These are phyloP conservation scores for Pogonocherus hispidulus DNA, from an alignment of 2,888 invertebrate genomes.

Conservation along the genomic window DNA sequence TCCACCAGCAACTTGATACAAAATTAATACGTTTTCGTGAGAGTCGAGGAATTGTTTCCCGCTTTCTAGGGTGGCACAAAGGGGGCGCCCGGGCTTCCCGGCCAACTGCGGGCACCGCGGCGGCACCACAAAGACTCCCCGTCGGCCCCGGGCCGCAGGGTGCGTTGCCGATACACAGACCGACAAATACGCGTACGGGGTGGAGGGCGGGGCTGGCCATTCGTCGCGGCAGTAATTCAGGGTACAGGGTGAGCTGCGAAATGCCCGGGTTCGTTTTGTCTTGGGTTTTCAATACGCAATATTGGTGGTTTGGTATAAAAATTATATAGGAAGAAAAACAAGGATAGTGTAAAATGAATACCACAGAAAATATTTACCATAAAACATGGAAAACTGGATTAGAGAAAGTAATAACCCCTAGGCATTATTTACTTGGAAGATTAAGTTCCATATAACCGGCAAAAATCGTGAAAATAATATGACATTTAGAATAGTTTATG, in stretches of 20 bases:
- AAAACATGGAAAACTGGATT: too few relatives aligned
- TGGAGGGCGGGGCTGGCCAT: conserved; percentile 33
- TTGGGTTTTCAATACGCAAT: too few relatives aligned
- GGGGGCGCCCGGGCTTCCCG: conserved; percentile 32
- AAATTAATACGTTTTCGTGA: conserved; percentile 31
- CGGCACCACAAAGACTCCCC: conserved; percentile 53
- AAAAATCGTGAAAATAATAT: too few relatives aligned
- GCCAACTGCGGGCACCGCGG: conserved; percentile 45
- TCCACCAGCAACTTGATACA: conserved; percentile 2
- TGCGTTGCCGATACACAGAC: conserved; percentile 35
- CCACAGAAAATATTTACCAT: too few relatives aligned
- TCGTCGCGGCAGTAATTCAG: conserved; percentile 32
- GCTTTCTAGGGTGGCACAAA: conserved; percentile 11
- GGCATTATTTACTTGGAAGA: too few relatives aligned
- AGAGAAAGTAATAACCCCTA: too few relatives aligned
- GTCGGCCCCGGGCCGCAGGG: conserved; percentile 40
- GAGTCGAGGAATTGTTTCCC: conserved; percentile 7
- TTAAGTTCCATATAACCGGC: too few relatives aligned
- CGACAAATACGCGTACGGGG: conserved; percentile 39
- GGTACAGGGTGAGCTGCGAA: not conserved
- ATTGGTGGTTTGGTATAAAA: too few relatives aligned
- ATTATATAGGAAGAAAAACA: too few relatives aligned
- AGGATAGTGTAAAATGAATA: too few relatives aligned
- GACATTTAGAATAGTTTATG: too few relatives aligned
- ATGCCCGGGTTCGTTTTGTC: too few relatives aligned